phyloP scores from a whole-genome alignment of 2,113 vertebrate genomes.

The Chelonoidis abingdonii region DNA sequence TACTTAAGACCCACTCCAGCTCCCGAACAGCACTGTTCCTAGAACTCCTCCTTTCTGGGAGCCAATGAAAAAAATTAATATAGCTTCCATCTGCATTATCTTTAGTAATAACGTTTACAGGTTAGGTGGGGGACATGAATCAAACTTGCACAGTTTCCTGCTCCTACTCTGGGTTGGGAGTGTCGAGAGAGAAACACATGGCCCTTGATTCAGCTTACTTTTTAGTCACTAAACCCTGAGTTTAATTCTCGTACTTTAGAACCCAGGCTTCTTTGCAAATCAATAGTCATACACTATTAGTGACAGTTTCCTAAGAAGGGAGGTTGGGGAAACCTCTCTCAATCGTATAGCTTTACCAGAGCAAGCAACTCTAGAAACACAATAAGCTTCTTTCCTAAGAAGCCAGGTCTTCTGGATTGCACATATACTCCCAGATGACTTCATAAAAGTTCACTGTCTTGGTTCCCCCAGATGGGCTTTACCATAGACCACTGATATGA shows the following conservation, averaged over 20 bases:
- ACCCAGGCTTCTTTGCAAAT: background rate
- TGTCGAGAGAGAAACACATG: background rate
- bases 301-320: accelerated
- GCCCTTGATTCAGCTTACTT: background rate
- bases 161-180: background rate
- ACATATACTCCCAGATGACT: accelerated
- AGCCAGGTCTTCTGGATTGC: background rate
- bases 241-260: background rate
- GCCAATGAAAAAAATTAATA: background rate
- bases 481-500: background rate
- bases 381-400: background rate
- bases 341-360: background rate
- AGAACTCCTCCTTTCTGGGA: background rate
- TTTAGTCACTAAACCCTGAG: background rate
- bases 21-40: background rate
- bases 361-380: background rate
- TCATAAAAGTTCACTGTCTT: background rate
- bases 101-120: background rate
- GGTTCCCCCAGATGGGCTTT: background rate
- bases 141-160: background rate
- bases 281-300: background rate
- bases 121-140: background rate
- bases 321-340: background rate
- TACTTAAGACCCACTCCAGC: background rate
- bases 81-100: background rate